Conservation (phyloP, 1,140 invertebrate genomes). For the Glomeris maerens region DNA sequence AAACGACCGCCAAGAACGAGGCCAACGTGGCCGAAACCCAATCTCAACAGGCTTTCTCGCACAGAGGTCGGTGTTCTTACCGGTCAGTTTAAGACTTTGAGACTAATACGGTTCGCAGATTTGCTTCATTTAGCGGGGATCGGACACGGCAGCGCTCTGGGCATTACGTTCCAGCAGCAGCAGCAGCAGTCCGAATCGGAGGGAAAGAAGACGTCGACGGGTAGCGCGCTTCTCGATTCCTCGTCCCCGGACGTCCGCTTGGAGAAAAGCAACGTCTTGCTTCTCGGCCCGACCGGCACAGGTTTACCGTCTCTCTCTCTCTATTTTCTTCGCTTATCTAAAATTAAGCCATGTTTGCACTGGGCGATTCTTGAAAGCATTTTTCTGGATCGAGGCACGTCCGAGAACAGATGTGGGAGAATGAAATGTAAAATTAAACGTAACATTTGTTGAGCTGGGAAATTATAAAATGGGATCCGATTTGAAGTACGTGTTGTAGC, state of each 20-base stretch:
- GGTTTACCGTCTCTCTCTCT: slow-evolving; percentile 37
- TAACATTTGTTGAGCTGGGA: too few relatives aligned
- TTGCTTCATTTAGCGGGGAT: slow-evolving; percentile 68
- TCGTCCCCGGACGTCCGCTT: slow-evolving; percentile 70
- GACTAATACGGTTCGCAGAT: slow-evolving; percentile 41
- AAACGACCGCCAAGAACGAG: slow-evolving; percentile 24
- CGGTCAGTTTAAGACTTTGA: slow-evolving; percentile 1
- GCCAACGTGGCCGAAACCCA: slow-evolving; percentile 44
- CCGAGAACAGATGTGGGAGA: too few relatives aligned
- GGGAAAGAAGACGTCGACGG: slow-evolving; percentile 22
- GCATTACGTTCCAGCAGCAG: slow-evolving; percentile 29
- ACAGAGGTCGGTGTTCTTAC: slow-evolving; percentile 44
- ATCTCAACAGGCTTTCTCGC: slow-evolving; percentile 51
- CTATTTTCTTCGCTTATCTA: not conserved
- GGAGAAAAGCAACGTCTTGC: slow-evolving; percentile 95
- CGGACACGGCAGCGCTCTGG: slow-evolving; percentile 42
- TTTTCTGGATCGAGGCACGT: too few relatives aligned
- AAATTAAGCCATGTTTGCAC: not conserved
- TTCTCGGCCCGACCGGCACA: slow-evolving; percentile 93
- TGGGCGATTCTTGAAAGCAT: too few relatives aligned
- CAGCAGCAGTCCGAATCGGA: slow-evolving; percentile 4
- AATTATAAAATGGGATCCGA: too few relatives aligned
- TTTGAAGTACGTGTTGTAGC: too few relatives aligned
- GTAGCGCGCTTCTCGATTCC: slow-evolving; percentile 74
- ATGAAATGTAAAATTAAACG: too few relatives aligned